phyloP scores from a whole-genome alignment of 2,888 invertebrate genomes.

The Agonopterix heracliana region DNA sequence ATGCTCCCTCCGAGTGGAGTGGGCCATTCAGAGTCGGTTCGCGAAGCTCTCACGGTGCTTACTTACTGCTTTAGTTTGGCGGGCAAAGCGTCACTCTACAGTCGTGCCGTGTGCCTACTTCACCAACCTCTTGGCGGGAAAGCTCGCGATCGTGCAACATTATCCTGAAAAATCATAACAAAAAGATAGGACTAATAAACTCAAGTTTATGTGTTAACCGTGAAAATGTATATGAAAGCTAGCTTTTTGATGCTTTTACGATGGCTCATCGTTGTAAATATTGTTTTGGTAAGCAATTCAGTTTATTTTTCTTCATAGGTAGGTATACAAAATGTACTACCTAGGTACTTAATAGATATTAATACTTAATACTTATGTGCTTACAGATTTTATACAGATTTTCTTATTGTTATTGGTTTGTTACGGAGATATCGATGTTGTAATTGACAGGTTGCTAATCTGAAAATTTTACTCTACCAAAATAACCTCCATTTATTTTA shows the following conservation, averaged over 20 bases:
- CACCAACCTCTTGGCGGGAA: slow-evolving; percentile 55
- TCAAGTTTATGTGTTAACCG: slow-evolving; percentile 29
- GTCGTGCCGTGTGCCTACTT: slow-evolving; percentile 41
- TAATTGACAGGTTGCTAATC: too few species aligned
- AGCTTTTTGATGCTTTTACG: slow-evolving; percentile 39
- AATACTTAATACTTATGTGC: too few species aligned
- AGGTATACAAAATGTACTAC: too few species aligned
- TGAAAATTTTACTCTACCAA: too few species aligned
- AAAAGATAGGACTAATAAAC: slow-evolving; percentile 40
- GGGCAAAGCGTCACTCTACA: slow-evolving; percentile 57
- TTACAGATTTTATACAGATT: too few species aligned
- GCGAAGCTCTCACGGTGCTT: slow-evolving; percentile 67
- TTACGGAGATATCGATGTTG: too few species aligned
- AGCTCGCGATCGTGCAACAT: slow-evolving; percentile 28
- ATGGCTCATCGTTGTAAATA: slow-evolving; percentile 48
- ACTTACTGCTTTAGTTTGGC: slow-evolving; percentile 64
- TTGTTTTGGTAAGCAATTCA: slow-evolving; percentile 50
- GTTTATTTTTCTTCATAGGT: slow-evolving; percentile 7
- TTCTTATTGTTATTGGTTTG: too few species aligned
- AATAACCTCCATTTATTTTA: too few species aligned
- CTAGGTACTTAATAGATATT: too few species aligned
- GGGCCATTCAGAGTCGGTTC: slow-evolving; percentile 71
- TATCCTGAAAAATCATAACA: slow-evolving; percentile 18
- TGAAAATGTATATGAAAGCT: slow-evolving; percentile 24
- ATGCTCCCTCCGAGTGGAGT: slow-evolving; percentile 62